These are phyloP conservation scores for Boleophthalmus pectinirostris DNA, from an alignment of 2,113 vertebrate species.

Conservation along the genomic window DNA sequence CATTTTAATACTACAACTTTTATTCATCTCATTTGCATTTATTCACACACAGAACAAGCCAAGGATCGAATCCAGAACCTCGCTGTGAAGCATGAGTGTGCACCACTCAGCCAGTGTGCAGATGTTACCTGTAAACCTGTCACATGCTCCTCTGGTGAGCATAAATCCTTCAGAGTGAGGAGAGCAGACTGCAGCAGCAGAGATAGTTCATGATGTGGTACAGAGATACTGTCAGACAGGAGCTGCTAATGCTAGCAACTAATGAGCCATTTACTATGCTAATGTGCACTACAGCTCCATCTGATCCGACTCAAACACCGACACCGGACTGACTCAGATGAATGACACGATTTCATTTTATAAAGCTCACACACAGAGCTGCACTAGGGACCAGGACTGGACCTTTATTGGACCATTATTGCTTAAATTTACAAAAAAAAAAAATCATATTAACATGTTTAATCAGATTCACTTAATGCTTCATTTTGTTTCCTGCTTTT, in stretches of 20 bases:
- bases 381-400: not conserved
- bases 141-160: not conserved
- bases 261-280: conserved; percentile 44
- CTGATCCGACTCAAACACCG: conserved; percentile 3
- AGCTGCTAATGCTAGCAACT: conserved; percentile 31
- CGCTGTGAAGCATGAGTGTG: too few relatives aligned
- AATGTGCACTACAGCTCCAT: conserved; percentile 23
- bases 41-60: too few relatives aligned
- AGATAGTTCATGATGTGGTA: conserved; percentile 42
- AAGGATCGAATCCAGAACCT: too few relatives aligned
- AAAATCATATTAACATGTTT: too few relatives aligned
- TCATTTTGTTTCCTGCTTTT: too few relatives aligned
- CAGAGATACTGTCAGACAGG: conserved; percentile 48
- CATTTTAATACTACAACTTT: too few relatives aligned
- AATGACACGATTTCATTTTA: not conserved
- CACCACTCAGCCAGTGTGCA: too few relatives aligned
- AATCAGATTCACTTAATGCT: too few relatives aligned
- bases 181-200: conserved; percentile 25
- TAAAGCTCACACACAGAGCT: not conserved
- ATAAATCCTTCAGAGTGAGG: conserved; percentile 51
- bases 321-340: not conserved
- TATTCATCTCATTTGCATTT: too few relatives aligned
- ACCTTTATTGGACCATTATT: too few relatives aligned
- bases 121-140: not conserved
- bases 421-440: too few relatives aligned